A percentile compares a stretch with the other conserved stretches of the same genome.
These are phyloP conservation scores for Amphiprion clarkii DNA, from an alignment of 2,797 vertebrate genomes.

Conservation along the genomic window DNA sequence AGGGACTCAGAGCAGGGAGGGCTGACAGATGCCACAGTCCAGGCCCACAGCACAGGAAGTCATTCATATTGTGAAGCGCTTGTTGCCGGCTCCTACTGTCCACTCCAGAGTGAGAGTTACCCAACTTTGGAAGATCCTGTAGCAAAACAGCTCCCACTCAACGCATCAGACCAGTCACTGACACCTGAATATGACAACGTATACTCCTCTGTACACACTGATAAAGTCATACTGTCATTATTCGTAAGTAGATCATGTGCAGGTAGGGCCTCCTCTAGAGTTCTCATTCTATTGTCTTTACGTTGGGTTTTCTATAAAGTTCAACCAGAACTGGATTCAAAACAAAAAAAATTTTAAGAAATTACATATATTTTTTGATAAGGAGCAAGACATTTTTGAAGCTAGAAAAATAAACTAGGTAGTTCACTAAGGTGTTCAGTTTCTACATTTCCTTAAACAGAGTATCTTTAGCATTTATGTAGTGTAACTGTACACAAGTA, in stretches of 20 bases:
- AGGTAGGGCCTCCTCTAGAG: not conserved
- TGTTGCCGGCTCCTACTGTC: slow-evolving; percentile 71
- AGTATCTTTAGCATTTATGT: not conserved
- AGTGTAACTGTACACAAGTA: not conserved
- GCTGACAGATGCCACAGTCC: slow-evolving; percentile 85
- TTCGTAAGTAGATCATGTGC: not conserved
- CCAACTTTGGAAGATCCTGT: slow-evolving; percentile 37
- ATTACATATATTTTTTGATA: not conserved
- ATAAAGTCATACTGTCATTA: not conserved
- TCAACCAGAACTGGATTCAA: not conserved
- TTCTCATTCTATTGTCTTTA: not conserved
- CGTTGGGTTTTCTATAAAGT: not conserved
- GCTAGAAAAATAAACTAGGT: not conserved
- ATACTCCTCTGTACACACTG: not conserved
- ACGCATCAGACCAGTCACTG: not conserved
- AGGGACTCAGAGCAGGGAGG: slow-evolving; percentile 27
- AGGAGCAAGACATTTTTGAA: no score
- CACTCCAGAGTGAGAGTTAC: slow-evolving; percentile 47
- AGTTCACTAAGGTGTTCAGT: not conserved
- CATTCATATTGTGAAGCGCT: slow-evolving; percentile 81
- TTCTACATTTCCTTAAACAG: not conserved
- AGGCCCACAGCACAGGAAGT: slow-evolving; percentile 85
- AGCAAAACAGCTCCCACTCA: slow-evolving; percentile 35
- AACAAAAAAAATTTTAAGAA: not conserved
- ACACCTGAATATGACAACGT: not conserved